Evolutionary conservation across 2,113 vertebrate species (phyloP), one percentile per base, ranked within the genome.

Genomic region (Lophochroa leadbeateri): DNA sequence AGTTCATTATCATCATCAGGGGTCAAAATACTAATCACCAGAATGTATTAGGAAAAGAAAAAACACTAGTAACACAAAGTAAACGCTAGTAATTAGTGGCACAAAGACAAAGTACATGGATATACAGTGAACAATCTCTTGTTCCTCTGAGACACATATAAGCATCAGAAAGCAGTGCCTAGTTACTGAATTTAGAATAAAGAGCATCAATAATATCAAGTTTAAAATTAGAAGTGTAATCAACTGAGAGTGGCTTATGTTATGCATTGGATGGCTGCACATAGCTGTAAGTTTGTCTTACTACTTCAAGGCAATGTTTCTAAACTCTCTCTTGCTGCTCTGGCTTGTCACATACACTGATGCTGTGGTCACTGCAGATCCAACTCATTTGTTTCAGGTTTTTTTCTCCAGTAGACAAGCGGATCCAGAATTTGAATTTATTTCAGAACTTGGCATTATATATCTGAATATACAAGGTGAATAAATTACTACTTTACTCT

Each of bases 11-110:
- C 88, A 93, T 80, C 76, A 85, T 35, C 28, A 46, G 41, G 12
- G 93, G 91, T 90, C 89, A 96, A 94, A 92, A 93, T 72, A 93
- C 71, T 95, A 92, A 96, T 86, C 76, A 90, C 43, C 46, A 37
- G 61, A 65, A 25, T 49, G 37, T 21, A 82, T 82, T 31, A 74
- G 19, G 44, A 84, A 88, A 61, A 49, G 37, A 61, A 76, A 93
- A 85, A 53, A n/a, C 19, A 58, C 19, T 25, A 52, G 58, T 83
- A 46, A 41, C n/a, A 79, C 41, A 17, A 88, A 83, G 47, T 46
- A 72, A 83, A 60, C 57, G 35, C 17, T 33, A 44, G 71, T 33
- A 83, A 80, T 79, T 82, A 92, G 49, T 5, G 29, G 83, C 18
- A 68, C 70, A 72, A 76, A 77, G 81, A 72, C 16, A 7, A 88